Percentiles rank a stretch among this genome's conserved stretches.
Evolutionary conservation across 2,888 invertebrate genomes (phyloP).

Genomic region (Colletes collaris): DNA sequence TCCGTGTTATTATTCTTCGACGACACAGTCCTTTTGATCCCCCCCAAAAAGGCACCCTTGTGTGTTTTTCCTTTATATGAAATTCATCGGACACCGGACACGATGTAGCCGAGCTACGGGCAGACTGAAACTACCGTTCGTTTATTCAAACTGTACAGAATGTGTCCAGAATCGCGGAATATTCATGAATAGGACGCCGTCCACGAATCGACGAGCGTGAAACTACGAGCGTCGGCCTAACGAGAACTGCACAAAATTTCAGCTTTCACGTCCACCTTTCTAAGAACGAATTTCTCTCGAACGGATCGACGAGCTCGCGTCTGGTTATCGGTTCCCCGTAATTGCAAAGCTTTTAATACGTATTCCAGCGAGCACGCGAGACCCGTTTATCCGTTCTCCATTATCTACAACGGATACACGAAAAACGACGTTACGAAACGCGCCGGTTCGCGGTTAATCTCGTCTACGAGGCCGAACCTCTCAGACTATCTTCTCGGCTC

Average conservation of each 20-base stretch:
- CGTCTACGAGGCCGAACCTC: slow-evolving; percentile 3
- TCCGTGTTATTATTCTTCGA: not conserved
- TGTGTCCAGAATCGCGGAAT: slow-evolving; percentile 47
- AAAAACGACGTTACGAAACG: slow-evolving; percentile 56
- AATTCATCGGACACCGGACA: slow-evolving; percentile 53
- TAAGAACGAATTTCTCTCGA: slow-evolving; percentile 34
- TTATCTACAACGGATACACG: slow-evolving; percentile 49
- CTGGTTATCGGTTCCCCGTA: slow-evolving; percentile 19
- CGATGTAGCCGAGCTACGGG: slow-evolving; percentile 29
- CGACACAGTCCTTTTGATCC: slow-evolving; percentile 3
- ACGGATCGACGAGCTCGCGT: slow-evolving; percentile 21
- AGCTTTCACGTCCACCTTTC: slow-evolving; percentile 38
- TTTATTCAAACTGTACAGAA: slow-evolving; percentile 40
- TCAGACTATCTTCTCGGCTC: slow-evolving; percentile 23
- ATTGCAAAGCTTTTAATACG: slow-evolving; percentile 42
- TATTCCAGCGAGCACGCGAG: slow-evolving; percentile 9
- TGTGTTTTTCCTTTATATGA: slow-evolving; percentile 27
- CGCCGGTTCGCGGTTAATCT: slow-evolving; percentile 33
- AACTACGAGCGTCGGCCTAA: slow-evolving; percentile 22
- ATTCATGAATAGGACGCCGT: slow-evolving; percentile 55
- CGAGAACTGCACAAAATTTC: slow-evolving; percentile 36
- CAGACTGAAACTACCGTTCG: slow-evolving; percentile 19
- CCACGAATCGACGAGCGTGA: slow-evolving; percentile 41
- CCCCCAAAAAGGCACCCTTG: not conserved
- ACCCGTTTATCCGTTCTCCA: slow-evolving; percentile 59